Percentiles rank a stretch among this genome's conserved stretches.
Conservation (phyloP, 2,113 vertebrate species). For the Progne subis region DNA sequence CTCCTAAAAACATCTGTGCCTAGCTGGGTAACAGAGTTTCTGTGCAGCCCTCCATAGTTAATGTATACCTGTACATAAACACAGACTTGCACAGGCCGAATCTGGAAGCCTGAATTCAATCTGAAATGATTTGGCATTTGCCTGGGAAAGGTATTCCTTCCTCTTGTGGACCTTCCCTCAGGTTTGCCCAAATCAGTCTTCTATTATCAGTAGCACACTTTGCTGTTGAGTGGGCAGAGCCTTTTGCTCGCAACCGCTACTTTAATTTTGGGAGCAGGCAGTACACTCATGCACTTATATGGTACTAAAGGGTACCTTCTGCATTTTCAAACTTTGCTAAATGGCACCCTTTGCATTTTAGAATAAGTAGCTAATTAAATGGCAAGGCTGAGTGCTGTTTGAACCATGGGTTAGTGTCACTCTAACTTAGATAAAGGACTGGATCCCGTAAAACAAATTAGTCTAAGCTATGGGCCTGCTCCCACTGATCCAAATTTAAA, state of each 20-base stretch:
- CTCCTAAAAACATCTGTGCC: neutral
- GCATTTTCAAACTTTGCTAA: neutral
- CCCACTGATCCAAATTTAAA: neutral
- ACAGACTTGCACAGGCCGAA: neutral
- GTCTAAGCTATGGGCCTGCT: neutral
- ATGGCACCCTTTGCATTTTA: neutral
- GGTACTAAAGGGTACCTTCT: neutral
- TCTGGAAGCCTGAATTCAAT: neutral
- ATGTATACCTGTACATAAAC: neutral
- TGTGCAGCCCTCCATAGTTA: neutral
- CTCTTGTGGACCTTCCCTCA: fast-evolving
- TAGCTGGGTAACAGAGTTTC: neutral
- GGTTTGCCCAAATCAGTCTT: neutral
- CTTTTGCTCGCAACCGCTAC: neutral
- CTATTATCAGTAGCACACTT: neutral
- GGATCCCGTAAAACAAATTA: neutral
- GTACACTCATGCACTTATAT: neutral
- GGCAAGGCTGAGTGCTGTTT: neutral
- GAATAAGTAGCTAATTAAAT: slow-evolving; percentile 28
- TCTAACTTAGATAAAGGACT: neutral
- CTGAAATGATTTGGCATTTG: neutral
- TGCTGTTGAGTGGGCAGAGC: neutral
- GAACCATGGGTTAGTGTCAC: neutral
- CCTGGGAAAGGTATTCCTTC: neutral
- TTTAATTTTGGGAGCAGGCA: neutral